phyloP scores from a whole-genome alignment of 2,797 vertebrate genomes.

The Falco berigora region DNA sequence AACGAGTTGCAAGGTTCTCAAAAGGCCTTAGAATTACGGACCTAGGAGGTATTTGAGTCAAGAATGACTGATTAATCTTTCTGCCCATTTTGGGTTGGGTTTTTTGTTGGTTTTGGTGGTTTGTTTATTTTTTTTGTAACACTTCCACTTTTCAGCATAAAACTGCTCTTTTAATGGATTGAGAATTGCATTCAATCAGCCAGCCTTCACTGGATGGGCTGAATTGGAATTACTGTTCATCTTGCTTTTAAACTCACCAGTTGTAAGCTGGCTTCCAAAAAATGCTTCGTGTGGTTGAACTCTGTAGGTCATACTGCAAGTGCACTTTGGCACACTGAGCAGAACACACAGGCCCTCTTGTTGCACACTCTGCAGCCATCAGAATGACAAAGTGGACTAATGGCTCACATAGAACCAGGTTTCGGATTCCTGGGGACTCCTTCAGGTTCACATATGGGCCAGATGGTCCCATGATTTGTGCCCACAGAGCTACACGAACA shows the following conservation, averaged over 20 bases:
- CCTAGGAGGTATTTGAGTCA: background rate
- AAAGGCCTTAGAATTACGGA: background rate
- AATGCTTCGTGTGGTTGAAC: background rate
- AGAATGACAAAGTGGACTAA: background rate
- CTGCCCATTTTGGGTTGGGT: background rate
- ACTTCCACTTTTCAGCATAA: background rate
- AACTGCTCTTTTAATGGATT: background rate
- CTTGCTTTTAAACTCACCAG: background rate
- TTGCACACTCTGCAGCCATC: background rate
- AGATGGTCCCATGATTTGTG: background rate
- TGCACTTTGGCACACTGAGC: background rate
- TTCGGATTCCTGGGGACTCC: background rate
- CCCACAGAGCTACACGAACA: background rate
- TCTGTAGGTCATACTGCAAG: background rate
- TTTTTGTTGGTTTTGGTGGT: no score
- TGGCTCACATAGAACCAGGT: background rate
- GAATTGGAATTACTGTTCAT: background rate
- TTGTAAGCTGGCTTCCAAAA: background rate
- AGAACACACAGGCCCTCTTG: background rate
- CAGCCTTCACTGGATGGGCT: background rate
- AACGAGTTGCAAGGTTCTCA: background rate
- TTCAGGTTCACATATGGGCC: background rate
- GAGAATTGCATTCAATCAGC: background rate
- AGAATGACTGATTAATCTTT: background rate
- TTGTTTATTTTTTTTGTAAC: background rate